These are phyloP conservation scores for Leptinotarsa tumamoca DNA, from an alignment of 2,888 invertebrate species.

Conservation along the genomic window DNA sequence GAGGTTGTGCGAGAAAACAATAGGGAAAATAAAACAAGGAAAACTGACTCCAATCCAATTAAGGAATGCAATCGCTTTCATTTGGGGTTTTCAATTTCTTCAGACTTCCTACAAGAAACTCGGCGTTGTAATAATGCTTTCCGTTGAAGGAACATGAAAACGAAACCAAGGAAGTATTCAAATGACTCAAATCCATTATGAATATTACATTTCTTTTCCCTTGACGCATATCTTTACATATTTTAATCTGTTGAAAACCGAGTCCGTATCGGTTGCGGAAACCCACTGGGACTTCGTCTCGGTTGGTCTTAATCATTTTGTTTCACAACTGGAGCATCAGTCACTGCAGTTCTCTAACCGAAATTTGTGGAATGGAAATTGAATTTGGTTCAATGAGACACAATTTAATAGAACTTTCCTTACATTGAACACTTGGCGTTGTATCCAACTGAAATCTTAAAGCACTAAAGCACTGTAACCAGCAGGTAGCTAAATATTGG, in stretches of 20 bases:
- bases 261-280: conserved; percentile 25
- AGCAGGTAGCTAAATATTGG: too few species aligned
- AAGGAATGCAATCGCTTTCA: conserved; percentile 8
- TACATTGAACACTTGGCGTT: too few species aligned
- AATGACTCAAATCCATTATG: conserved; percentile 35
- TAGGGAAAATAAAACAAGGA: conserved; percentile 9
- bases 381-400: background rate
- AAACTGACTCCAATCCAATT: conserved; percentile 17
- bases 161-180: conserved; percentile 32
- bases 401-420: too few species aligned
- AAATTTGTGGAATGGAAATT: background rate
- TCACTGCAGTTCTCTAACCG: background rate
- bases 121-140: conserved; percentile 8
- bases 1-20: conserved; percentile 5
- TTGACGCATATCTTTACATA: conserved; percentile 31
- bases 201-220: conserved; percentile 35
- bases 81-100: conserved; percentile 10
- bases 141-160: conserved; percentile 28
- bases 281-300: conserved; percentile 23
- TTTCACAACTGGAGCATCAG: background rate
- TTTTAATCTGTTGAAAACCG: conserved; percentile 28
- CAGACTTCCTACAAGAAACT: conserved; percentile 12
- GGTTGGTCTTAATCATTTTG: conserved; percentile 26
- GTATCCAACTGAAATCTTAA: too few species aligned
- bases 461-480: too few species aligned